These are phyloP conservation scores for Petrolisthes manimaculis DNA, from an alignment of 2,888 invertebrate species.

Conservation along the genomic window DNA sequence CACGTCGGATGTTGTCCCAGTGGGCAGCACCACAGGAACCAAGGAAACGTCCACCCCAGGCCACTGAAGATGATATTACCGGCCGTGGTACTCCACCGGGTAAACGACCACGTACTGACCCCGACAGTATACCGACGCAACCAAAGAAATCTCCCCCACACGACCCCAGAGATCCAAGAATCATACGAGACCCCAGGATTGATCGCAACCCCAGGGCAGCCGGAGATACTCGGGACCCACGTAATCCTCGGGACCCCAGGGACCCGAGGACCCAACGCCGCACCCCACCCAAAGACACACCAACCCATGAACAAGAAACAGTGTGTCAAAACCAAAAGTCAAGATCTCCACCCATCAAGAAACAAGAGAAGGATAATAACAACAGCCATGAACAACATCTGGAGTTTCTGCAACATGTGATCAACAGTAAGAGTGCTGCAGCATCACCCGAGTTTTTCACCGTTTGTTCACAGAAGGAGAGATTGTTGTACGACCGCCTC, in stretches of 20 bases:
- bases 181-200: background rate
- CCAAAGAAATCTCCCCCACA: conserved; percentile 10
- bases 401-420: conserved; percentile 47
- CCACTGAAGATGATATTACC: conserved; percentile 38
- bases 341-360: conserved; percentile 10
- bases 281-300: background rate
- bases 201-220: conserved; percentile 16
- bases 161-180: conserved; percentile 15
- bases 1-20: conserved; percentile 59
- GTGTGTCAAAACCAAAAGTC: background rate
- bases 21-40: conserved; percentile 59
- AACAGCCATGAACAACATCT: background rate
- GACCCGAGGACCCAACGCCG: background rate
- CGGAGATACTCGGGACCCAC: conserved; percentile 20
- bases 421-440: conserved; percentile 20
- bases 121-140: background rate
- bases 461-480: conserved; percentile 46
- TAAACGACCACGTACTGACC: conserved; percentile 26
- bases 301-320: background rate
- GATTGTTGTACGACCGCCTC: conserved; percentile 51
- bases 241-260: conserved; percentile 3
- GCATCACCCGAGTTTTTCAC: conserved; percentile 24
- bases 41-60: conserved; percentile 36
- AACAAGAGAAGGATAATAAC: background rate
- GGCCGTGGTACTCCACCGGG: conserved; percentile 47